Evolutionary conservation across 2,888 invertebrate genomes (phyloP).

Genomic region (Cephonodes hylas): DNA sequence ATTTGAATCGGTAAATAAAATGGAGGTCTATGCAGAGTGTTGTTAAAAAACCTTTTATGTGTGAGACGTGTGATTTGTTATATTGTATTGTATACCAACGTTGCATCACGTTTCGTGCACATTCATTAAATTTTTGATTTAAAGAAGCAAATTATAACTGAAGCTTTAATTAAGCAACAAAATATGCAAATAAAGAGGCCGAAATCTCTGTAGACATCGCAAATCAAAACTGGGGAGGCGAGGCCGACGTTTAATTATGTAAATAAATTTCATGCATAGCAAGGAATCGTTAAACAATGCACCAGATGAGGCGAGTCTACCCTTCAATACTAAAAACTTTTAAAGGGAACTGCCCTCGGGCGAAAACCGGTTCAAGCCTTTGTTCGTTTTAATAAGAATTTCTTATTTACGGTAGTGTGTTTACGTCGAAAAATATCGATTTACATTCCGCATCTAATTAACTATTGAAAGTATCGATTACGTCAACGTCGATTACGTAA

Average conservation of each 20-base stretch:
- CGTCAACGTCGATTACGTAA: conserved; percentile 33
- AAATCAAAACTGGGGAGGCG: conserved; percentile 68
- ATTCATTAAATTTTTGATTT: conserved; percentile 5
- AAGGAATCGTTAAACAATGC: conserved; percentile 72
- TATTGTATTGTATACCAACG: not conserved
- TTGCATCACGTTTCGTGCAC: not conserved
- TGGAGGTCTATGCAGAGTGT: conserved; percentile 17
- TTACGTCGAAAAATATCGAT: not conserved
- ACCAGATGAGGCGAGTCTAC: conserved; percentile 61
- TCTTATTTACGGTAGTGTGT: conserved; percentile 12
- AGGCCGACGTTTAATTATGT: conserved; percentile 74
- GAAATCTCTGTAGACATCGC: conserved; percentile 70
- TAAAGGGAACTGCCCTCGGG: conserved; percentile 62
- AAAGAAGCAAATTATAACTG: conserved; percentile 10
- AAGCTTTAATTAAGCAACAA: conserved; percentile 56
- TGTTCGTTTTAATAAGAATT: conserved; percentile 38
- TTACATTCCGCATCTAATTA: not conserved
- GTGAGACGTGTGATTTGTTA: not conserved
- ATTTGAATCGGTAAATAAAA: conserved; percentile 73
- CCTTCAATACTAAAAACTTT: conserved; percentile 64
- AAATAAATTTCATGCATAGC: conserved; percentile 77
- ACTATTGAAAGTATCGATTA: conserved; percentile 20
- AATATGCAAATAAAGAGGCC: conserved; percentile 67
- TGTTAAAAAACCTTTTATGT: not conserved
- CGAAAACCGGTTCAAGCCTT: conserved; percentile 50